These are phyloP conservation scores for Heterotilapia buettikoferi DNA, from an alignment of 2,113 vertebrate genomes.

Conservation along the genomic window DNA sequence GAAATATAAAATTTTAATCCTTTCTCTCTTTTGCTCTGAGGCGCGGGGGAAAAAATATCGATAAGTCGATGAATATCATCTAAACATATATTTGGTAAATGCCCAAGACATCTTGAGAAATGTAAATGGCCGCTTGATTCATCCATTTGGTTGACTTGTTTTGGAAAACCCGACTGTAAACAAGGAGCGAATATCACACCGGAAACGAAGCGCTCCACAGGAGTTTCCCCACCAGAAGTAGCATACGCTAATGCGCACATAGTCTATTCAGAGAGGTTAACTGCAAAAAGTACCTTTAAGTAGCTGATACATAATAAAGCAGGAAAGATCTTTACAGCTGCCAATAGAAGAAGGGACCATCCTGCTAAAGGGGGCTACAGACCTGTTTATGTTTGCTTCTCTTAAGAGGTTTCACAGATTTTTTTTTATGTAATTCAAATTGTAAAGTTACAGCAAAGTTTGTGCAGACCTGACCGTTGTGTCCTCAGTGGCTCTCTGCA, in stretches of 20 bases:
- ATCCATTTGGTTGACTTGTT: neutral
- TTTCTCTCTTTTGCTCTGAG: neutral
- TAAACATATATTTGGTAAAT: neutral
- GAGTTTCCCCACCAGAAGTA: neutral
- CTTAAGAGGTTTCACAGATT: neutral
- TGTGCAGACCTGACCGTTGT: neutral
- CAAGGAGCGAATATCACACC: neutral
- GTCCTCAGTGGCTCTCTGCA: neutral
- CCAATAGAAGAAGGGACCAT: neutral
- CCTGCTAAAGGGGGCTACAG: neutral
- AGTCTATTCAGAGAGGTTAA: neutral
- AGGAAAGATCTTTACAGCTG: neutral
- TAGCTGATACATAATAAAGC: neutral
- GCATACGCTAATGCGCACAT: neutral
- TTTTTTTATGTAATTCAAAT: neutral
- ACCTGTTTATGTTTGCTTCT: neutral
- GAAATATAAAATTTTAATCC: neutral
- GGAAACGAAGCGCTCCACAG: neutral
- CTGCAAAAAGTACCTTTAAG: neutral
- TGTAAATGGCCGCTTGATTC: rapidly evolving
- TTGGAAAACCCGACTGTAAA: neutral
- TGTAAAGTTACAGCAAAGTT: neutral
- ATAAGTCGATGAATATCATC: rapidly evolving
- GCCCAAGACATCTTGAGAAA: neutral
- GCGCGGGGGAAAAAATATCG: rapidly evolving